Percentiles rank a stretch among this genome's conserved stretches.
Evolutionary conservation across 2,113 vertebrate genomes (phyloP).

Genomic region (Cephalophus harveyi): DNA sequence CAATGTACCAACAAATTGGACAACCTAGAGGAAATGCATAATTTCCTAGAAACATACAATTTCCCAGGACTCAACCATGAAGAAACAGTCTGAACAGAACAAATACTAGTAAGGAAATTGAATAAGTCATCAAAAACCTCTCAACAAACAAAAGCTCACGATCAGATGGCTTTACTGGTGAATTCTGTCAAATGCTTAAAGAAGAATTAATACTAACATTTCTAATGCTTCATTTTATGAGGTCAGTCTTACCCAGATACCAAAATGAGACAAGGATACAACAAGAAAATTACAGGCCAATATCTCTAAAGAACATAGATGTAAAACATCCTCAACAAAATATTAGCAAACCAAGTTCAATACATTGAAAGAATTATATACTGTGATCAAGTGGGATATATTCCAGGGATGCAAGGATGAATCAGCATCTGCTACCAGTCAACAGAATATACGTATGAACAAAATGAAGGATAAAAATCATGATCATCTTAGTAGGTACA

Average conservation of each 20-base stretch:
- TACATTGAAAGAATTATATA: not conserved
- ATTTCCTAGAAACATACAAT: not conserved
- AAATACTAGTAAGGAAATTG: not conserved
- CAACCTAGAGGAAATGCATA: not conserved
- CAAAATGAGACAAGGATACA: not conserved
- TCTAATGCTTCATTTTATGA: not conserved
- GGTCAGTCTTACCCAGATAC: not conserved
- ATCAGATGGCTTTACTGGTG: not conserved
- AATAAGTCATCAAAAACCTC: not conserved
- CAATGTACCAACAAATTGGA: not conserved
- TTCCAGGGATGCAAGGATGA: not conserved
- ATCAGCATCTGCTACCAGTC: not conserved
- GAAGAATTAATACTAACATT: not conserved
- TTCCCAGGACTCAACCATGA: not conserved
- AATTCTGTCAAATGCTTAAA: not conserved
- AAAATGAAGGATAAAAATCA: not conserved
- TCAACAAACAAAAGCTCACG: not conserved
- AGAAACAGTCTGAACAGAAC: not conserved
- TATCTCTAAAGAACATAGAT: not conserved
- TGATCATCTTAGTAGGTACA: not conserved
- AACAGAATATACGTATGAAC: not conserved
- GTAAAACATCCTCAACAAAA: not conserved
- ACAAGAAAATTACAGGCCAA: not conserved
- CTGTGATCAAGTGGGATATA: not conserved
- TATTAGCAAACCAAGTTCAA: not conserved